Evolutionary conservation across 2,113 vertebrate species (phyloP), one percentile per base, ranked within the genome.

Genomic region (Atractosteus spatula): DNA sequence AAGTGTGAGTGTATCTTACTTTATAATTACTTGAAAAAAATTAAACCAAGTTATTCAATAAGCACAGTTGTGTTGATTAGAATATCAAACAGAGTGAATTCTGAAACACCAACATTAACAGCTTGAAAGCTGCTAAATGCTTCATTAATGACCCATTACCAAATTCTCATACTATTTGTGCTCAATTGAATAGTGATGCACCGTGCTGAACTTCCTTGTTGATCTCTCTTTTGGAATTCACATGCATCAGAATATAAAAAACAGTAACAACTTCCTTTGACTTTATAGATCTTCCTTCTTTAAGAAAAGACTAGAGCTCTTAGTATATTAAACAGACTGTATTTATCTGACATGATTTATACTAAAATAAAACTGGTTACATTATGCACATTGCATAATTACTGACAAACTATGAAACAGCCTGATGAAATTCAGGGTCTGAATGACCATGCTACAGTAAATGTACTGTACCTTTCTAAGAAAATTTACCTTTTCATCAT

Each of bases 31-130:
- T 29, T 29, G 29, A 29, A 29, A 29, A 29, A 29, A 59, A 59
- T n/a, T 13, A 59, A 13, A 13, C 13, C 14, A 63, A 54, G 44
- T 13, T 43, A 64, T 29, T 66, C 68, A 64, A 57, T 14, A 5
- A 29, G 71, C 65, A 63, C 51, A 78, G 62, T 66, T 71, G 70
- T 68, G 72, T 47, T 74, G 68, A 81, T 77, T 67, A 66, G 16
- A 76, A 68, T 41, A 29, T 73, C 71, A 76, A 70, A 74, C 55
- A 74, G 71, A 3, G 68, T 76, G 71, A 69, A 69, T 66, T 66
- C 61, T 57, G 47, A 57, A 43, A 69, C 65, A 71, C 41, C 69
- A 69, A 65, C 64, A 29, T 29, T 41, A 69, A 55, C 74, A 74
- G 74, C 47, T 71, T 44, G 66, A 74, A 66, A 59, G 41, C n/a